A percentile compares a stretch with the other conserved stretches of the same genome.
Conservation (phyloP, 2,888 invertebrate species). For the Anodontia alba region DNA sequence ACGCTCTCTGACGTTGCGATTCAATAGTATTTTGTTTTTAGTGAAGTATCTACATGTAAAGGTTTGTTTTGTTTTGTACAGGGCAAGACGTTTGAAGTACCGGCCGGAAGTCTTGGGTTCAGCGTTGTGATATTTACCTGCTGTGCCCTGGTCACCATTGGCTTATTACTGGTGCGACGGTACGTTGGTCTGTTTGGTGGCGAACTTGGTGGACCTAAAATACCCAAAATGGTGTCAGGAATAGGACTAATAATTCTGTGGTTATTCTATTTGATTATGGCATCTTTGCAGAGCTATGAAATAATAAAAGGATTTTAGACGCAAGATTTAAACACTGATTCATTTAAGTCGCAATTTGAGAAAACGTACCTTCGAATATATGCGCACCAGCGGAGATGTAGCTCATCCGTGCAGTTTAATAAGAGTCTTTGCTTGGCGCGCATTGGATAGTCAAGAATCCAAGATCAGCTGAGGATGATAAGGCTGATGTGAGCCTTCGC, state of each 20-base stretch:
- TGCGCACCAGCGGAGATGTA: no score
- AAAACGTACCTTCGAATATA: no score
- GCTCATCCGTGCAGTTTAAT: no score
- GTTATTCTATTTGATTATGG: slow-evolving; percentile 86
- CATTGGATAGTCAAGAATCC: no score
- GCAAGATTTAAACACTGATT: no score
- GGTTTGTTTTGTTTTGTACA: slow-evolving; percentile 58
- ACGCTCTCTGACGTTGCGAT: no score
- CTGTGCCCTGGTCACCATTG: slow-evolving; percentile 86
- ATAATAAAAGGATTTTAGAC: slow-evolving; percentile 42
- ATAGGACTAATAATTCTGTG: slow-evolving; percentile 85
- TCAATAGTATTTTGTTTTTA: no score
- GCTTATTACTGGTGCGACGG: slow-evolving; percentile 86
- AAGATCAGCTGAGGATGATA: no score
- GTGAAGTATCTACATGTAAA: no score
- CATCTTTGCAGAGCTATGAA: slow-evolving; percentile 75
- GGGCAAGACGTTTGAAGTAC: slow-evolving; percentile 81
- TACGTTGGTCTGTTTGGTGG: slow-evolving; percentile 86
- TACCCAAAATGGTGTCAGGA: slow-evolving; percentile 84
- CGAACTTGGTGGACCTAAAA: slow-evolving; percentile 87
- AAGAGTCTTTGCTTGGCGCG: no score
- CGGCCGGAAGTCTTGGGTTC: slow-evolving; percentile 83
- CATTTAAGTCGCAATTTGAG: no score
- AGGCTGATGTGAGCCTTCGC: no score
- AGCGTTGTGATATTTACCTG: slow-evolving; percentile 87